Percentiles rank a stretch among this genome's conserved stretches.
Conservation (phyloP, 2,888 invertebrate genomes). For the Bugulina stolonifera region DNA sequence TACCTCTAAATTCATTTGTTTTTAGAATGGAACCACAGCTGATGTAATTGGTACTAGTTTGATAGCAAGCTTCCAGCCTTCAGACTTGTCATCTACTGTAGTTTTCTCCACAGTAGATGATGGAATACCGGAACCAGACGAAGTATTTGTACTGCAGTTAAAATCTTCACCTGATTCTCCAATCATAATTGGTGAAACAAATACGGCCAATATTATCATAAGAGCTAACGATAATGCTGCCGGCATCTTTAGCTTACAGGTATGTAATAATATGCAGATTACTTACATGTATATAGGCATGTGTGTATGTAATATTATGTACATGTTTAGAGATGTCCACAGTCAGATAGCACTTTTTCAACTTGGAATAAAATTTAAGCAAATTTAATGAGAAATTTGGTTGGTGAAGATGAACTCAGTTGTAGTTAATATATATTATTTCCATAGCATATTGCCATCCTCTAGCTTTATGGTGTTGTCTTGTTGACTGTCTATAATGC, state of each 20-base stretch:
- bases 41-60: slow-evolving; percentile 47
- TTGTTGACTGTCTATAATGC: too few relatives aligned
- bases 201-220: slow-evolving; percentile 37
- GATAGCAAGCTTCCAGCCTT: slow-evolving; percentile 38
- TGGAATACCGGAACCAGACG: slow-evolving; percentile 40
- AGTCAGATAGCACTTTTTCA: too few relatives aligned
- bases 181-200: slow-evolving; percentile 32
- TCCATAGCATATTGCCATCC: too few relatives aligned
- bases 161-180: slow-evolving; percentile 33
- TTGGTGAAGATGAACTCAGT: too few relatives aligned
- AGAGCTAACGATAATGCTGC: slow-evolving; percentile 48
- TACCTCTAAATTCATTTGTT: too few relatives aligned
- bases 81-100: slow-evolving; percentile 33
- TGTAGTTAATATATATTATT: too few relatives aligned
- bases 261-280: slow-evolving; percentile 27
- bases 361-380: too few relatives aligned
- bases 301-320: too few relatives aligned
- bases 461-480: too few relatives aligned
- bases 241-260: slow-evolving; percentile 43
- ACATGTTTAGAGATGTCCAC: too few relatives aligned
- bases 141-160: slow-evolving; percentile 36
- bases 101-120: slow-evolving; percentile 45
- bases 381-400: too few relatives aligned
- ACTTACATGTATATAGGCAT: too few relatives aligned
- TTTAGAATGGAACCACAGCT: slow-evolving; percentile 30